Percentiles rank a stretch among this genome's conserved stretches.
These are phyloP conservation scores for Crossocerus cetratus DNA, from an alignment of 2,888 invertebrate species.

Conservation along the genomic window DNA sequence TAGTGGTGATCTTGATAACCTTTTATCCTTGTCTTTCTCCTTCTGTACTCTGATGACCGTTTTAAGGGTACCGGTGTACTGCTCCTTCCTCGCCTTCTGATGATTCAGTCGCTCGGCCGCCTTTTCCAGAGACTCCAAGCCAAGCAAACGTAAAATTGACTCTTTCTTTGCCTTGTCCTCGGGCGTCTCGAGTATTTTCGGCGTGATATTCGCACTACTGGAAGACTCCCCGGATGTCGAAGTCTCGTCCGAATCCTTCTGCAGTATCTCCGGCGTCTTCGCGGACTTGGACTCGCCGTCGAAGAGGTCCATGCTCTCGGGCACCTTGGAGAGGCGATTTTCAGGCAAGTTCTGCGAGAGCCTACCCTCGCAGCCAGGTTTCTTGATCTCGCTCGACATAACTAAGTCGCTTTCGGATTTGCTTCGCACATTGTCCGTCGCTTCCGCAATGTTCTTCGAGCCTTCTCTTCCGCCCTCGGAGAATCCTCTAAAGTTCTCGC, in stretches of 20 bases:
- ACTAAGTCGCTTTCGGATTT: slow-evolving; percentile 72
- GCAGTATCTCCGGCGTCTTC: slow-evolving; percentile 59
- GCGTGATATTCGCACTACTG: slow-evolving; percentile 58
- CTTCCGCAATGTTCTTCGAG: slow-evolving; percentile 43
- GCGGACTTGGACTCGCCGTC: slow-evolving; percentile 48
- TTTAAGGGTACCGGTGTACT: slow-evolving; percentile 86
- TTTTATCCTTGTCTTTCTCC: slow-evolving; percentile 81
- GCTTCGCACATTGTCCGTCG: slow-evolving; percentile 61
- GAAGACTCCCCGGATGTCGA: slow-evolving; percentile 73
- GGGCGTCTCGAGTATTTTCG: slow-evolving; percentile 78
- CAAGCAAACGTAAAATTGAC: slow-evolving; percentile 85
- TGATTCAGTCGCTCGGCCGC: slow-evolving; percentile 79
- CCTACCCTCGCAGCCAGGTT: slow-evolving; percentile 42
- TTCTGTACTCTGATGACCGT: slow-evolving; percentile 86
- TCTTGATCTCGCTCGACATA: slow-evolving; percentile 21
- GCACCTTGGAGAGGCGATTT: slow-evolving; percentile 50
- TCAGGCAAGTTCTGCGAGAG: slow-evolving; percentile 51
- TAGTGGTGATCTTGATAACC: slow-evolving; percentile 82
- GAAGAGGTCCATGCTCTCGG: slow-evolving; percentile 47
- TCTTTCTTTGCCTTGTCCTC: slow-evolving; percentile 85
- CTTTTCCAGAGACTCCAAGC: slow-evolving; percentile 85
- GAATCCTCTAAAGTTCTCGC: slow-evolving; percentile 64
- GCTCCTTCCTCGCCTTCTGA: slow-evolving; percentile 80
- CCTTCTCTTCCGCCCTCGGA: slow-evolving; percentile 63
- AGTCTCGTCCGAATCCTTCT: slow-evolving; percentile 71